A percentile compares a stretch with the other conserved stretches of the same genome.
phyloP scores from a whole-genome alignment of 1,140 invertebrate genomes.

The Tetramorium simillimum region DNA sequence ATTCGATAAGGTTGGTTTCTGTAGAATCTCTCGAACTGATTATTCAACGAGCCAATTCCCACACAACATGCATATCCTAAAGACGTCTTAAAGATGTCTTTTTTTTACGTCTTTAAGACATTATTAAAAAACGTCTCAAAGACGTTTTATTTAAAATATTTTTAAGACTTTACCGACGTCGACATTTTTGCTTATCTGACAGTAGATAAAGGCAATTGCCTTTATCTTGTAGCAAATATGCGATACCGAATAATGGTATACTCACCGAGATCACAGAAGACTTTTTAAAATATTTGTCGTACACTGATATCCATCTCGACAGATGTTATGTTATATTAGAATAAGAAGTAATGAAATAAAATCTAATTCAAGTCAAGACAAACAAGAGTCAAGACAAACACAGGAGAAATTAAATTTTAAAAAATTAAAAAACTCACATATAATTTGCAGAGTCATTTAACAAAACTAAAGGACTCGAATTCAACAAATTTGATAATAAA shows the following conservation, averaged over 20 bases:
- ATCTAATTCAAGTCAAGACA: not conserved
- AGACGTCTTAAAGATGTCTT: no score
- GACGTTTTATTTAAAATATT: no score
- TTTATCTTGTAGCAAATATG: not conserved
- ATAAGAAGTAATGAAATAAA: not conserved
- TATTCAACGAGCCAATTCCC: not conserved
- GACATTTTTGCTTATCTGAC: no score
- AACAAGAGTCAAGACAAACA: not conserved
- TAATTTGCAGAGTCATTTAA: no score
- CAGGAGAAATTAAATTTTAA: not conserved
- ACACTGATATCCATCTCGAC: not conserved
- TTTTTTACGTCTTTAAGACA: no score
- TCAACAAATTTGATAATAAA: not conserved
- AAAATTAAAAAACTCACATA: no score
- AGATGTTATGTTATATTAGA: not conserved
- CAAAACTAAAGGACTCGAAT: no score
- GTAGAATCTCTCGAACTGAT: not conserved
- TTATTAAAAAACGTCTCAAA: no score
- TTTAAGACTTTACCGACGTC: no score
- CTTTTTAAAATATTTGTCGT: not conserved
- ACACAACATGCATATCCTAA: no score
- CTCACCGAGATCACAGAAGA: not conserved
- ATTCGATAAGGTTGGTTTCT: slow-evolving; percentile 46
- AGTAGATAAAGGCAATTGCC: no score
- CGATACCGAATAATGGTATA: slow-evolving; percentile 36